Evolutionary conservation across 2,888 invertebrate genomes (phyloP).

Genomic region (Lordiphosa andalusiaca): DNA sequence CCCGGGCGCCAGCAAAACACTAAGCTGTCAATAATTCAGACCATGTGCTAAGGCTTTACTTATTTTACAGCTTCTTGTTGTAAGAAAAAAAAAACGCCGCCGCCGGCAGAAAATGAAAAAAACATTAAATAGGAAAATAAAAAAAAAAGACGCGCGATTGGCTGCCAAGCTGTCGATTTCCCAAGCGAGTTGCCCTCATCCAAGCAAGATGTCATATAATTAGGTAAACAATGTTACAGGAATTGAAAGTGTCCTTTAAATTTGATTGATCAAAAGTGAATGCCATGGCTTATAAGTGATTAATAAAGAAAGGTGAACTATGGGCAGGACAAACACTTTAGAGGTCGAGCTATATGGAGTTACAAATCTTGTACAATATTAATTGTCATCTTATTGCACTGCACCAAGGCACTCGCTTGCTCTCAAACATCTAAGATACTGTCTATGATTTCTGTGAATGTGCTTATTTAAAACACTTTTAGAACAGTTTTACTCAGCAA

Average conservation of each 20-base stretch:
- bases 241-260: conserved; percentile 38
- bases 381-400: no score
- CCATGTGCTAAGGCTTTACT: conserved; percentile 58
- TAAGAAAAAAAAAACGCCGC: conserved; percentile 9
- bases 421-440: no score
- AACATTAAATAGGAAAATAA: neutral
- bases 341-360: no score
- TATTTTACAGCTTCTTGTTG: conserved; percentile 23
- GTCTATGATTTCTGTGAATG: no score
- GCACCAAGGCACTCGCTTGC: no score
- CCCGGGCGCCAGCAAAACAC: conserved; percentile 24
- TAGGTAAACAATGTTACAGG: conserved; percentile 34
- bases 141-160: conserved; percentile 12
- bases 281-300: neutral
- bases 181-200: conserved; percentile 70
- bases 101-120: conserved; percentile 21
- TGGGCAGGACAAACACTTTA: no score
- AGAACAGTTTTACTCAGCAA: no score
- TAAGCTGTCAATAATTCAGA: conserved; percentile 74
- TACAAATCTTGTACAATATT: no score
- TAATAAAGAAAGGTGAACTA: no score
- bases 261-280: conserved; percentile 11
- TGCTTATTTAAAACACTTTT: no score
- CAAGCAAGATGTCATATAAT: conserved; percentile 57
- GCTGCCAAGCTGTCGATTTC: conserved; percentile 70